phyloP scores from a whole-genome alignment of 1,140 invertebrate species.

The Lordiphosa mommai region DNA sequence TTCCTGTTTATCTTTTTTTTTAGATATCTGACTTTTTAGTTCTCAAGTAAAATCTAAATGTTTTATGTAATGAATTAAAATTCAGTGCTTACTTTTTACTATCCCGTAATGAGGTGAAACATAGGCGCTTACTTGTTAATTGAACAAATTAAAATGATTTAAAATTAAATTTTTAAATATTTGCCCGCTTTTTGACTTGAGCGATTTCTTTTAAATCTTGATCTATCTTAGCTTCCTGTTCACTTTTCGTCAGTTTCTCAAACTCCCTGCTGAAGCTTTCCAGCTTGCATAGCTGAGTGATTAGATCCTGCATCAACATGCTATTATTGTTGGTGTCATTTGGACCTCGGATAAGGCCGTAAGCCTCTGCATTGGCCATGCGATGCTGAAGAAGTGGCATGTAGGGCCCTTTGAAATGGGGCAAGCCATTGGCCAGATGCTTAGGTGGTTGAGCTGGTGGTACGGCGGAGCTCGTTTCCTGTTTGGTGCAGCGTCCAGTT shows the following conservation, averaged over 20 bases:
- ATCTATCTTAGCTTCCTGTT: too few species aligned
- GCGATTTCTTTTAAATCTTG: too few species aligned
- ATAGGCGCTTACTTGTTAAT: too few species aligned
- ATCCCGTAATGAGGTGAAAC: background rate
- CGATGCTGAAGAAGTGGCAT: conserved; percentile 32
- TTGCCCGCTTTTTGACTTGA: too few species aligned
- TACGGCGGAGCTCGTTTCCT: background rate
- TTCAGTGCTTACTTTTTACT: background rate
- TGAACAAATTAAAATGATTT: too few species aligned
- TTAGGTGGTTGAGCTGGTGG: background rate
- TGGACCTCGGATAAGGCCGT: conserved; percentile 15
- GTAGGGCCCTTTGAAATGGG: conserved; percentile 34
- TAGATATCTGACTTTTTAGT: background rate
- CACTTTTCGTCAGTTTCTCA: background rate
- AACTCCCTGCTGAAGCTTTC: conserved; percentile 2
- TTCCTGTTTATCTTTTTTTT: background rate
- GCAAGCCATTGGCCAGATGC: conserved; percentile 16
- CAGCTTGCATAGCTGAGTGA: conserved; percentile 19
- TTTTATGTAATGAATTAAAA: background rate
- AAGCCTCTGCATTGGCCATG: conserved; percentile 27
- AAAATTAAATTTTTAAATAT: too few species aligned
- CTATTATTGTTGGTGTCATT: conserved; percentile 7
- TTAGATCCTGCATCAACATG: conserved; percentile 19
- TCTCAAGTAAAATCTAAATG: background rate
- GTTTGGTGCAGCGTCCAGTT: background rate